Percentiles rank a stretch among this genome's conserved stretches.
Evolutionary conservation across 2,113 vertebrate species (phyloP).

Genomic region (Gymnorhina tibicen): DNA sequence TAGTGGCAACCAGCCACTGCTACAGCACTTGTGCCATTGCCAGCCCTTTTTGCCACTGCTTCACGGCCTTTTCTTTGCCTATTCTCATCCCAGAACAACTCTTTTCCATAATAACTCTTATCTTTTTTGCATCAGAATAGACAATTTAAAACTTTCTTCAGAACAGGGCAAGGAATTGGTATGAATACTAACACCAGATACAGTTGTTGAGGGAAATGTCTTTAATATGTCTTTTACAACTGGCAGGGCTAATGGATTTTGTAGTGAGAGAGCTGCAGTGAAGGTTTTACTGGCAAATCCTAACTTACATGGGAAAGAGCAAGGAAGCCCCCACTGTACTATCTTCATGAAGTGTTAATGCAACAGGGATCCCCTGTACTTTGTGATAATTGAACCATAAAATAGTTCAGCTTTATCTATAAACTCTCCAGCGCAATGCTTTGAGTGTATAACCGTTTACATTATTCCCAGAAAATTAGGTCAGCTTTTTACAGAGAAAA

Average conservation of each 20-base stretch:
- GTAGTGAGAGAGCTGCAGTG: neutral
- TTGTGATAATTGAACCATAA: constrained; percentile 63
- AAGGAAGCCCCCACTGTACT: neutral
- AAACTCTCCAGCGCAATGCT: constrained; percentile 57
- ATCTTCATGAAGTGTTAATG: constrained; percentile 40
- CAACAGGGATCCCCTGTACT: constrained; percentile 22
- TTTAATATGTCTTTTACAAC: neutral
- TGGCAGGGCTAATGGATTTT: neutral
- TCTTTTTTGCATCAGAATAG: neutral
- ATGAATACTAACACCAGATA: neutral
- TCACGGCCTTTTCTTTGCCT: neutral
- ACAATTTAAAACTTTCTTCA: neutral
- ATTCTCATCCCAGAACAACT: neutral
- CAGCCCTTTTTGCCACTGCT: neutral
- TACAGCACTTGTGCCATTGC: neutral
- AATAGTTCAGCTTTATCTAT: constrained; percentile 74
- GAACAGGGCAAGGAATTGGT: neutral
- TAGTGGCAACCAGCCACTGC: neutral
- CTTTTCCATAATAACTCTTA: neutral
- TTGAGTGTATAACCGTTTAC: constrained; percentile 55
- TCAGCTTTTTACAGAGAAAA: constrained; percentile 75
- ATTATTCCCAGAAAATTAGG: constrained; percentile 75
- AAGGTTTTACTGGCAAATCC: neutral
- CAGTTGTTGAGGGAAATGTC: neutral
- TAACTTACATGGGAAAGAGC: neutral